Conservation (phyloP, 2,113 vertebrate species). For the Galeopterus variegatus region DNA sequence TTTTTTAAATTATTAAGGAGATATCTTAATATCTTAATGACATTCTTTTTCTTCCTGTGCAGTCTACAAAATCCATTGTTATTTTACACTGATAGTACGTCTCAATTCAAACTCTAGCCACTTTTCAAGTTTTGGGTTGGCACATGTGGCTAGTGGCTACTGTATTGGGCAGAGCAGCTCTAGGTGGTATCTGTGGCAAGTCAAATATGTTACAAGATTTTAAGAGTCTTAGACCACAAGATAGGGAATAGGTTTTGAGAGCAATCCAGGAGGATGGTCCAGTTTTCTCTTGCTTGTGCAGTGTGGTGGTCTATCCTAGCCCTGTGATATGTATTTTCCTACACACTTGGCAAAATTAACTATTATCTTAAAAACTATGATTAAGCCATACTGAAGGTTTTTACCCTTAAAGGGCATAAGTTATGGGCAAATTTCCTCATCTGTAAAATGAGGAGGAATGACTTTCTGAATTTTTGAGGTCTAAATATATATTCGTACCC, state of each 20-base stretch:
- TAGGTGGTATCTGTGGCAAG: neutral
- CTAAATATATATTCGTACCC: neutral
- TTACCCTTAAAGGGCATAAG: neutral
- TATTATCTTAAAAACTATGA: neutral
- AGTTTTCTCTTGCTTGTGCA: neutral
- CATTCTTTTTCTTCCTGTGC: too few species aligned
- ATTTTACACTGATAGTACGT: too few species aligned
- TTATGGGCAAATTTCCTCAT: neutral
- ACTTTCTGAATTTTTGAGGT: neutral
- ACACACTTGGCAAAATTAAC: neutral
- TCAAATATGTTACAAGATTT: neutral
- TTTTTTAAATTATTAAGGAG: neutral
- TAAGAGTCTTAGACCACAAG: constrained; percentile 1
- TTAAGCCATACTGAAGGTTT: neutral
- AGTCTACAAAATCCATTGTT: too few species aligned
- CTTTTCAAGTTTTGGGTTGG: neutral
- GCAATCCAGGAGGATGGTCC: neutral
- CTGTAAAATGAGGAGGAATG: neutral
- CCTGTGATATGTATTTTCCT: neutral
- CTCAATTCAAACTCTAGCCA: neutral
- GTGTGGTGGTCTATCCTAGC: neutral
- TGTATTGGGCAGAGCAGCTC: neutral
- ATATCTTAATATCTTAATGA: neutral
- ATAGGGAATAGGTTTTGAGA: neutral
- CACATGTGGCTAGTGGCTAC: neutral